Evolutionary conservation across 2,113 vertebrate species (phyloP), one percentile per base, ranked within the genome.

Genomic region (Python bivittatus): DNA sequence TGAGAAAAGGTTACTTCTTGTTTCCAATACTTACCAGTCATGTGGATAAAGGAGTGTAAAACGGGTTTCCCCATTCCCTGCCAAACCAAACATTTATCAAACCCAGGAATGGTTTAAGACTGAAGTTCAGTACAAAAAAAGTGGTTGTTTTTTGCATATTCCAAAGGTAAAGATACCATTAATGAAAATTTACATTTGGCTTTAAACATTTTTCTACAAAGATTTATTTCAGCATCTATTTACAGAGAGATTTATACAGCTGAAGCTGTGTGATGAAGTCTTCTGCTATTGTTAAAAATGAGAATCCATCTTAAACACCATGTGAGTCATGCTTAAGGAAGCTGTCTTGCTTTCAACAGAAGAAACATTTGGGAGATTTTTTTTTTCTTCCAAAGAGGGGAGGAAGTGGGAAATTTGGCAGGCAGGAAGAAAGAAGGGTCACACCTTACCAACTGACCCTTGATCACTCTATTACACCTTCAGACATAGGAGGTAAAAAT

Each of bases 181-280:
- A 96, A 95, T 96, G 95, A 72, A 68, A 88, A 96, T 89, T 95
- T 96, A 95, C 90, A 94, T 95, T 96, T 97, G 96, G 95, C 95
- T 97, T 96, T 93, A 96, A 98, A 97, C 92, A 96, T 93, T 94
- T 97, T 92, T 89, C 91, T 93, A 97, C 38, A 38, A 94, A 96
- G 96, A 95, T 97, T 97, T 96, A 97, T 96, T 97, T 96, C 94
- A 97, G 94, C 95, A 91, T 64, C 11, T 90, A 95, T 97, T 97
- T 97, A 97, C 91, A 93, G 94, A 97, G 95, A 97, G 94, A 93
- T 64, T 88, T 58, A 93, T 96, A 96, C 92, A 96, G 94, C 48
- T 95, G 92, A 95, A 95, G n/a, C 61, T 11, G 6, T 90, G 84
- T 79, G 90, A 91, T 92, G 92, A 92, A 95, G 96, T 92, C 88